Evolutionary conservation across 2,888 invertebrate genomes (phyloP).

Genomic region (Hyppa rectilinea): DNA sequence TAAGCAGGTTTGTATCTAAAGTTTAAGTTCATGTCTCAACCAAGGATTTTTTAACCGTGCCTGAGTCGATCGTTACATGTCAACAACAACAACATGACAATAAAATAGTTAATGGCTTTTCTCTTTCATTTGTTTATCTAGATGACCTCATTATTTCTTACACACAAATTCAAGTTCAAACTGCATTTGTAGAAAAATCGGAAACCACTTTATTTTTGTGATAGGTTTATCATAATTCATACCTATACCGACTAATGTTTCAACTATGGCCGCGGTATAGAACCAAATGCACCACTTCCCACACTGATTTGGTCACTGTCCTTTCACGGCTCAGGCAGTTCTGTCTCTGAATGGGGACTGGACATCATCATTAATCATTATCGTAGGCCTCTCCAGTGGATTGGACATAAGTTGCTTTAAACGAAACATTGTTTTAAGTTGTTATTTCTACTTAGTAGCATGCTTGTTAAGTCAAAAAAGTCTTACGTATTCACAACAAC

Average conservation of each 20-base stretch:
- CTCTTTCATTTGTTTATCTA: too few relatives aligned
- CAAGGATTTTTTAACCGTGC: too few relatives aligned
- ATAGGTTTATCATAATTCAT: too few relatives aligned
- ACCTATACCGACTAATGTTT: too few relatives aligned
- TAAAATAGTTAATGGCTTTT: too few relatives aligned
- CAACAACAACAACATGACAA: too few relatives aligned
- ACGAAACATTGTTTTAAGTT: neutral
- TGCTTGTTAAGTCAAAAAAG: neutral
- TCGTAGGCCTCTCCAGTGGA: too few relatives aligned
- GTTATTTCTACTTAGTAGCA: neutral
- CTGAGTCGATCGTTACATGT: too few relatives aligned
- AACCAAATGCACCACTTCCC: neutral
- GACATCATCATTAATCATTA: too few relatives aligned
- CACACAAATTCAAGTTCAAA: neutral
- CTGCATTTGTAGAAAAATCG: neutral
- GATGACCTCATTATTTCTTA: too few relatives aligned
- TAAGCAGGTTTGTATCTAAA: too few relatives aligned
- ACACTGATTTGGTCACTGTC: neutral
- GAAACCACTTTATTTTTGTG: neutral
- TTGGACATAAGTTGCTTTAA: neutral
- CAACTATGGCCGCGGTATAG: neutral
- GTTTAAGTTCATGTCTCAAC: too few relatives aligned
- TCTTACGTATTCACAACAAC: neutral
- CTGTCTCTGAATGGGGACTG: neutral
- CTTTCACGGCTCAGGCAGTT: neutral